Base-by-base conservation (phyloP, 1,140 invertebrate species). In the Drosophila nebulosa region DNA sequence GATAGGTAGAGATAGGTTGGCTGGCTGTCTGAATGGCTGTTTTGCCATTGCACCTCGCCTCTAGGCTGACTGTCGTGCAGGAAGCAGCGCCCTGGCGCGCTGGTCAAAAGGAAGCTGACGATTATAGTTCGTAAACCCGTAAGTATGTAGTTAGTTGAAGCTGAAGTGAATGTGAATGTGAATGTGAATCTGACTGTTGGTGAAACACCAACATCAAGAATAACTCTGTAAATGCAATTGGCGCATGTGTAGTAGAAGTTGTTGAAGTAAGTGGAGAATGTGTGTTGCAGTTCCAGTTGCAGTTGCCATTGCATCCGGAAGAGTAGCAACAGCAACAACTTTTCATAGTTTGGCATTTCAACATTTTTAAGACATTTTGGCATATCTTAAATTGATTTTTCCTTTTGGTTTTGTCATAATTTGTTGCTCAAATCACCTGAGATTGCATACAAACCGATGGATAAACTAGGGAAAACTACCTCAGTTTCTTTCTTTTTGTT, bases 41-140 rank as follows among this genome's bases (percentile, higher is more conserved):
- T 7, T 27, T 7, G 16, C 30, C 30, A 9, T 26, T 58, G 35
- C 12, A 36, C n/a, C 21, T 42, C 21, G 35, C 22, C 59, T 35
- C 56, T 58, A 46, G 56, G 61, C 53, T 22, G 24, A 32, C 35
- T 71, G 64, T 85, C 81, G 74, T 80, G 81, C 81, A 85, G 78
- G 78, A 86, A 86, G 67, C 74, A 75, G 79, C 57, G 69, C 66
- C 79, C 76, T 79, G 79, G 59, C 76, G 59, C 74, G 64, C 70
- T 84, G 80, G 63, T 70, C 78, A 81, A 86, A 79, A 84, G 81
- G 81, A 86, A 86, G 85, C 83, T 69, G 78, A 53, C 81, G 78
- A 86, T 86, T 86, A 86, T 81, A 76, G 64, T 72, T 74, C 21
- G 63, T 69, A 74, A 71, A 24, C 76, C 68, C 57, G 68, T 64